Evolutionary conservation across 2,797 vertebrate species (phyloP).

Genomic region (Bradypus variegatus): DNA sequence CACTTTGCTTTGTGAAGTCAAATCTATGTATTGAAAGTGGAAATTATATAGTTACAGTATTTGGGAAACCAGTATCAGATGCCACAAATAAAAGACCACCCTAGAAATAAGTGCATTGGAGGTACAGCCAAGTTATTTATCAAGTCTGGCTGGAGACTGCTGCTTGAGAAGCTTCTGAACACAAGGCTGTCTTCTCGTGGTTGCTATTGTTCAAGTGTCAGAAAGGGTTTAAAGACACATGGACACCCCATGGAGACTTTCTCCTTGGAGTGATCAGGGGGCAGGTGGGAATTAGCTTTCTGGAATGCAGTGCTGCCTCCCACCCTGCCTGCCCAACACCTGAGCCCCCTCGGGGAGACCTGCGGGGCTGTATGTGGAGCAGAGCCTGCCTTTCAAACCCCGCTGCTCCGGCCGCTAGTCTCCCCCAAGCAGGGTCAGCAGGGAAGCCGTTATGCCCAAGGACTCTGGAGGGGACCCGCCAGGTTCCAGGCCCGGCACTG

Average conservation of each 20-base stretch:
- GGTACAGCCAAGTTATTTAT: fast-evolving
- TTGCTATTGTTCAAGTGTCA: not conserved
- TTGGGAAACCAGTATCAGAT: not conserved
- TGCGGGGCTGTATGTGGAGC: too few species aligned
- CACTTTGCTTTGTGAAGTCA: not conserved
- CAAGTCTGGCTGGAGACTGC: not conserved
- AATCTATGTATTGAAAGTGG: not conserved
- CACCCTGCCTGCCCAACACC: not conserved
- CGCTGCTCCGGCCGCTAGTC: fast-evolving
- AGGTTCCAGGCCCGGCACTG: too few species aligned
- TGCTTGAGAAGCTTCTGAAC: not conserved
- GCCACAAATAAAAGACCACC: fast-evolving
- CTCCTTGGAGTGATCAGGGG: not conserved
- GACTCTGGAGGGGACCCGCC: not conserved
- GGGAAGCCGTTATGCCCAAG: too few species aligned
- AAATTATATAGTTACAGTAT: not conserved
- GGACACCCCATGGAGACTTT: not conserved
- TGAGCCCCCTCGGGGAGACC: not conserved
- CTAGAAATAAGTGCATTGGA: not conserved
- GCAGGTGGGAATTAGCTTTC: fast-evolving
- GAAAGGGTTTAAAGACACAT: not conserved
- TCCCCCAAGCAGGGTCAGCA: fast-evolving
- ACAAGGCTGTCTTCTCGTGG: fast-evolving
- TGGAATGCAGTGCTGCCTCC: not conserved
- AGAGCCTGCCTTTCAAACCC: fast-evolving